Conservation (phyloP, 1,140 invertebrate species). For the Psilanteris sp. region DNA sequence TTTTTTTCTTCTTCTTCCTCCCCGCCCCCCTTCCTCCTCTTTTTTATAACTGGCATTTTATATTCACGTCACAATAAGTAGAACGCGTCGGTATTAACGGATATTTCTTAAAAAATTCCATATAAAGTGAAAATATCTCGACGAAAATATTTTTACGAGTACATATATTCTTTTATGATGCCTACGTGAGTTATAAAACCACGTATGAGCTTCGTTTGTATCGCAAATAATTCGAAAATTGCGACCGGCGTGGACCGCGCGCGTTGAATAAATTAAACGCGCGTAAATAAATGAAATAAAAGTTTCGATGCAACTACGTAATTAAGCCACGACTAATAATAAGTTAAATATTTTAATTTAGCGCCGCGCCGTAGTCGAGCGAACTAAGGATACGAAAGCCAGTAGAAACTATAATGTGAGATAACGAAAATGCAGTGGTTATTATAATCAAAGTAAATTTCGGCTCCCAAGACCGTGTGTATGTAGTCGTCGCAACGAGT, state of each 20-base stretch:
- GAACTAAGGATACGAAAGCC: conserved; percentile 32
- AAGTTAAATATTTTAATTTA: conserved; percentile 41
- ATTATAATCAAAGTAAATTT: conserved; percentile 50
- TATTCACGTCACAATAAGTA: conserved; percentile 35
- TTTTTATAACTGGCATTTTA: conserved; percentile 32
- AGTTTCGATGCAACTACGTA: conserved; percentile 13
- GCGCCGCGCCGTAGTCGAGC: neutral
- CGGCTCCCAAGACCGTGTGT: conserved; percentile 19
- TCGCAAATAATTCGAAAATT: neutral
- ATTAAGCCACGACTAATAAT: conserved; percentile 42
- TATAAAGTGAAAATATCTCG: conserved; percentile 44
- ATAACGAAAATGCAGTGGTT: conserved; percentile 56
- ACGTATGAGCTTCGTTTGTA: conserved; percentile 16
- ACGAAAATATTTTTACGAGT: conserved; percentile 36
- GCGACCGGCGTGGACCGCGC: neutral
- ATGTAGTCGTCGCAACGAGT: conserved; percentile 4
- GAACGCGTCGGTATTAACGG: conserved; percentile 39
- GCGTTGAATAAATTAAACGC: neutral
- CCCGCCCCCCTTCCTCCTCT: too few relatives aligned
- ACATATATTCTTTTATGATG: conserved; percentile 14
- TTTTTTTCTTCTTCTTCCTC: too few relatives aligned
- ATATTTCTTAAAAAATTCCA: conserved; percentile 37
- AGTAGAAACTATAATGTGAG: conserved; percentile 48
- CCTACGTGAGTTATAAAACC: conserved; percentile 27
- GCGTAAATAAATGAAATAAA: conserved; percentile 2